These are phyloP conservation scores for Hiodon alosoides DNA, from an alignment of 2,113 vertebrate species.

Conservation along the genomic window DNA sequence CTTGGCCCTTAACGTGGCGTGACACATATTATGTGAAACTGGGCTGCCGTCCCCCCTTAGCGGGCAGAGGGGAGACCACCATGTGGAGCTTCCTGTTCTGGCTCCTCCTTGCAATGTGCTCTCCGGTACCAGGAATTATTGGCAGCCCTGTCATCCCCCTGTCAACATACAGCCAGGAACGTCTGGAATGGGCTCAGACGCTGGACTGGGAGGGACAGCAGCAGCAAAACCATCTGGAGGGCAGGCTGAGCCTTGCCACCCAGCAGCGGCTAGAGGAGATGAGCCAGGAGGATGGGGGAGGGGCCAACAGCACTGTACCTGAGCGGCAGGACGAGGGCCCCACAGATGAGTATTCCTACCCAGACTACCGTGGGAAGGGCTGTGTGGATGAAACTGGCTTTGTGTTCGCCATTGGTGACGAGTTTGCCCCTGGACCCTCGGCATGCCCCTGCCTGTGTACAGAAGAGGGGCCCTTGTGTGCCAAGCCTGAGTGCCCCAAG, in stretches of 20 bases:
- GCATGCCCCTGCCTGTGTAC: slow-evolving; percentile 96
- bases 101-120: too few species aligned
- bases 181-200: too few species aligned
- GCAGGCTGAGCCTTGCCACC: slow-evolving; percentile 55
- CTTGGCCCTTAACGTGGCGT: too few species aligned
- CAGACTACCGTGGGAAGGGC: slow-evolving; percentile 94
- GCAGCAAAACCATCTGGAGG: slow-evolving; percentile 30
- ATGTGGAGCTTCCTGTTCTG: too few species aligned
- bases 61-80: too few species aligned
- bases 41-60: too few species aligned
- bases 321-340: slow-evolving; percentile 67
- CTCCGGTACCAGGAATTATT: too few species aligned
- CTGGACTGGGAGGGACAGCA: too few species aligned
- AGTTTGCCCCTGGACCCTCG: slow-evolving; percentile 89
- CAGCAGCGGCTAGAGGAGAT: slow-evolving; percentile 68
- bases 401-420: slow-evolving; percentile 91
- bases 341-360: slow-evolving; percentile 88
- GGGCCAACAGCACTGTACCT: slow-evolving; percentile 62
- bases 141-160: too few species aligned
- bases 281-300: slow-evolving; percentile 65
- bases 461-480: slow-evolving; percentile 91
- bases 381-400: slow-evolving; percentile 98
- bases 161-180: too few species aligned
- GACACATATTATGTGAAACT: too few species aligned
- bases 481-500: slow-evolving; percentile 88